Conservation (phyloP, 2,888 invertebrate species). For the Idaea straminata region DNA sequence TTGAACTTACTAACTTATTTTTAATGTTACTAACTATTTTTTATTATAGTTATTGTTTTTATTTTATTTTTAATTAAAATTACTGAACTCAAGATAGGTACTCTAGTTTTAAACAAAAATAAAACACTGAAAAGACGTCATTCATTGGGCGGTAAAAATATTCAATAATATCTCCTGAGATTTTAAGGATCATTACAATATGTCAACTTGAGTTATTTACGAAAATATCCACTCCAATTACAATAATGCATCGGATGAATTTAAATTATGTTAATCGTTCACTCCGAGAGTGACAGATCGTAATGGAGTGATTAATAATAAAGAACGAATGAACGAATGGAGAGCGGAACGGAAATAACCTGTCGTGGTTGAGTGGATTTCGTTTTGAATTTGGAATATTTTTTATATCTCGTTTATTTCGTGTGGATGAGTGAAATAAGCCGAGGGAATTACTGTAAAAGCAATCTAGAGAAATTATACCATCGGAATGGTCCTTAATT, state of each 20-base stretch:
- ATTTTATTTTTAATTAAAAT: too few relatives aligned
- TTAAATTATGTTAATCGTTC: neutral
- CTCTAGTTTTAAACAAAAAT: too few relatives aligned
- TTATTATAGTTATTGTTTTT: too few relatives aligned
- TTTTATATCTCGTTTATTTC: neutral
- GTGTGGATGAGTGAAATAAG: neutral
- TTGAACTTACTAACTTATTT: too few relatives aligned
- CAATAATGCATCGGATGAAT: neutral
- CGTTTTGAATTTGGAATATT: neutral
- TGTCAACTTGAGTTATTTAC: neutral
- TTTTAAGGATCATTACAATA: neutral
- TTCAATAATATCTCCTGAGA: too few relatives aligned
- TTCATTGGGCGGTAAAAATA: too few relatives aligned
- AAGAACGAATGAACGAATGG: slow-evolving; percentile 1
- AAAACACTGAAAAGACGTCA: too few relatives aligned
- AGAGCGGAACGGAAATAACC: neutral
- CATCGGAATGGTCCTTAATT: too few relatives aligned
- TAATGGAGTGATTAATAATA: neutral
- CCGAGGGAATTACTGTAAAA: neutral
- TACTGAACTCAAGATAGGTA: too few relatives aligned
- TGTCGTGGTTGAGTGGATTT: neutral
- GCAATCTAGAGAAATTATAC: too few relatives aligned
- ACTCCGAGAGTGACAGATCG: neutral
- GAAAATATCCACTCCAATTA: neutral
- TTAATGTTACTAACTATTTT: too few relatives aligned